These are phyloP conservation scores for Papilio dardanus DNA, from an alignment of 1,140 invertebrate genomes.

Conservation along the genomic window DNA sequence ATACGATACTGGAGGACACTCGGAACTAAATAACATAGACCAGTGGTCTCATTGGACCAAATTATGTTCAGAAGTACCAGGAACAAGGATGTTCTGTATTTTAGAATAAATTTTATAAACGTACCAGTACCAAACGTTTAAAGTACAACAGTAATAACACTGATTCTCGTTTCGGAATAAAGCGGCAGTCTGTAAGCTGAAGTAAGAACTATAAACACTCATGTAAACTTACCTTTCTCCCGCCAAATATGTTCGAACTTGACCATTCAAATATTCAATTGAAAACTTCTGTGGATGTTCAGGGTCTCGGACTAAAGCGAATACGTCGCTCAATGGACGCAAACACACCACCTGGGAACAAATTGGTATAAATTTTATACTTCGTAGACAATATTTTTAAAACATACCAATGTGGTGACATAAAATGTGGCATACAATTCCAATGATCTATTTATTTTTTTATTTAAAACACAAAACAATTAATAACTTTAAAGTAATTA, in stretches of 20 bases:
- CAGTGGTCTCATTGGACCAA: too few species aligned
- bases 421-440: too few species aligned
- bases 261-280: conserved; percentile 97
- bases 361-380: neutral
- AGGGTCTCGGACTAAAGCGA: conserved; percentile 94
- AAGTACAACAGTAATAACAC: neutral
- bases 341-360: conserved; percentile 83
- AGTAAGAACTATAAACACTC: conserved; percentile 3
- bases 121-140: too few species aligned
- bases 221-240: conserved; percentile 84
- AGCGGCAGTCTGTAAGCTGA: neutral
- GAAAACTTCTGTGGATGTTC: conserved; percentile 96
- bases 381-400: neutral
- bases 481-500: too few species aligned
- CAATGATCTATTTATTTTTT: too few species aligned
- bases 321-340: conserved; percentile 94
- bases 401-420: too few species aligned
- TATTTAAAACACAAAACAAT: too few species aligned
- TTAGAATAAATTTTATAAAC: too few species aligned
- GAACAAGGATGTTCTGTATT: too few species aligned
- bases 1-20: too few species aligned
- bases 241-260: conserved; percentile 93
- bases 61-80: too few species aligned
- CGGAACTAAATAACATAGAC: too few species aligned
- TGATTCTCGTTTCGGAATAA: neutral